Evolutionary conservation across 2,113 vertebrate genomes (phyloP), one percentile per base, ranked within the genome.

Genomic region (Ictalurus punctatus): DNA sequence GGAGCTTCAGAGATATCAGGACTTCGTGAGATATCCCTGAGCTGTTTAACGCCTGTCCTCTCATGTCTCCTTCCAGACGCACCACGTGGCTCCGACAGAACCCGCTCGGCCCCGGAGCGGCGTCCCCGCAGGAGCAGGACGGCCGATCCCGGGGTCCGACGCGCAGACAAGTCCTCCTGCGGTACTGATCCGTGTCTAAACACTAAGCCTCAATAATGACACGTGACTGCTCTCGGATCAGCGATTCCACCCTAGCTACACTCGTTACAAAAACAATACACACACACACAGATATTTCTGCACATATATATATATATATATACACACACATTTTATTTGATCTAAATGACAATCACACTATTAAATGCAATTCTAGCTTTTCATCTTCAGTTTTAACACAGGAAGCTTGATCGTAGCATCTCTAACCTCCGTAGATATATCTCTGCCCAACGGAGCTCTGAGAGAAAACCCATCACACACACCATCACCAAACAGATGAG

Each of bases 351-450:
- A 21, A 44, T 56, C 16, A 63, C 37, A 83, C 3, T 54, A 52
- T 44, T 78, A 27, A 59, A 86, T 19, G 13, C 6, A 27, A 10
- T 44, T 85, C 30, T 61, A 87, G 89, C 63, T 84, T 90, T 14
- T 59, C 90, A 96, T 95, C 84, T 92, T 95, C 54, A 96, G 90
- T 92, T 94, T 96, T 91, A 98, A 67, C 56, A 13, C 71, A 23
- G 97, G 97, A 34, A 98, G 73, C 92, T 93, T 96, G 93, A 99
- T 97, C 10, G 95, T 94, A 44, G 97, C 96, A 63, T 96, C 94
- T 94, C 92, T 96, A 89, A 99, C 97, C 92, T 96, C 94, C 83
- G 95, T 94, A 69, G 97, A 97, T 91, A 99, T 97, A 92, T 99
- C 96, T 83, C 93, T 91, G 90, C 98, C 98, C 90, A 99, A 95